Base-by-base conservation (phyloP, 2,888 invertebrate species). In the Lobophora halterata region DNA sequence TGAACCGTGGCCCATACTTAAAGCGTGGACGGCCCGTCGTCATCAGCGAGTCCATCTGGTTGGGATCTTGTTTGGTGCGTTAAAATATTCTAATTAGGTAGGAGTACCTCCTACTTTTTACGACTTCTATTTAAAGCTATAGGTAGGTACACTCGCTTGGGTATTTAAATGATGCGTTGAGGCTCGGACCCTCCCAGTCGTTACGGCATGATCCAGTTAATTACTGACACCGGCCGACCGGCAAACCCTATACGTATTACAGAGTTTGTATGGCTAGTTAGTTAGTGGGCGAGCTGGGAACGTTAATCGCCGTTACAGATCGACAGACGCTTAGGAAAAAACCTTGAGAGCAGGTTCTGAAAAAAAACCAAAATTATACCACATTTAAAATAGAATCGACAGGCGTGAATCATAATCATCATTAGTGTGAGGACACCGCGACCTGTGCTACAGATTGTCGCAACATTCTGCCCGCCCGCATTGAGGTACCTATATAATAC, bases 191-290 rank as follows among this genome's bases (percentile, higher is more conserved):
- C 46, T 41, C 25, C 13, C 23, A 52, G 49, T 46, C 62, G 75
- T 77, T 79, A 71, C 79, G 78, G 75, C 65, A 57, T 72, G 73
- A 71, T 65, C 73, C 69, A 70, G 55, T 70, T 82, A 82, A 81
- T 81, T 79, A 65, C 58, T 42, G 34, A 42, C 38, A 35, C 32
- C 41, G 35, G 34, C 37, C 28, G 35, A 34, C 27, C 38, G 38
- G 33, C 30, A 35, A 39, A 44, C 35, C 39, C 35, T 38, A 34
- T 30, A 34, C 24, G 21, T 26, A 20, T 7, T 17, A 24, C 14
- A 23, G 46, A 38, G 21, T 36, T 37, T 37, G 32, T 30, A 43
- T 32, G 37, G n/a, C n/a, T 31, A 33, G 46, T 52, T 33, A 57
- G 52, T 55, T 53, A 58, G 58, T 46, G 50, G 46, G 38, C 57